Evolutionary conservation across 2,888 invertebrate genomes (phyloP), one percentile per base, ranked within the genome.

Genomic region (Drosophila demipolita): DNA sequence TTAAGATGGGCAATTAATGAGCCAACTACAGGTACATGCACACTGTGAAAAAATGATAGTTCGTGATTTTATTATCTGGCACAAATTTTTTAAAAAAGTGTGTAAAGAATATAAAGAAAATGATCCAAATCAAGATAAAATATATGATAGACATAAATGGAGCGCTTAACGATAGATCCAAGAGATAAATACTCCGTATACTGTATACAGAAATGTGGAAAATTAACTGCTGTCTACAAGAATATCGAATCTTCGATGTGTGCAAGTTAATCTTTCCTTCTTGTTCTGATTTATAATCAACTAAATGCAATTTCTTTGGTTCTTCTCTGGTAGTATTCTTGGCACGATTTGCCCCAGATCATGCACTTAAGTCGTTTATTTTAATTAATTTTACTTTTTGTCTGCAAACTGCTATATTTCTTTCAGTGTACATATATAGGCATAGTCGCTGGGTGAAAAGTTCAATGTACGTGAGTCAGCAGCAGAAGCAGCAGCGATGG

Each of bases 1-100:
- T 90, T 90, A 88, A 79, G 81, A 66, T 74, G 68, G 73, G 66
- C 71, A 36, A 15, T 15, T 36, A 15, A 15, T 35, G 35, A 0
- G 5, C 12, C 12, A 12, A 29, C 29, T 29, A 29, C 29, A 29
- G 29, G 6, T 29, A 29, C 29, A 29, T 29, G 29, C 6, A 29
- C 29, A 29, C 29, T 29, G 29, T 29, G 5, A 29, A 29, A 29
- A 29, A 29, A 29, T 29, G 29, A 5, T 12, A 35, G 12, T 12
- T 4, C 12, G 12, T 29, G 29, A 5, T 29, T 29, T 29, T 6
- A 35, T 35, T 35, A 35, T 0, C 15, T 3, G 15, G 36, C 15
- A 36, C 2, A 15, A 36, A 36, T 3, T 1, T 7, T 7, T 2
- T 7, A 36, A 15, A 15, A 6, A 15, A 35, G 6, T 36, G 15